Evolutionary conservation across 64 coral and sea anemone species (phyloP), one percentile per base, ranked within the genome.

Genomic region (Anthopleura sola): DNA sequence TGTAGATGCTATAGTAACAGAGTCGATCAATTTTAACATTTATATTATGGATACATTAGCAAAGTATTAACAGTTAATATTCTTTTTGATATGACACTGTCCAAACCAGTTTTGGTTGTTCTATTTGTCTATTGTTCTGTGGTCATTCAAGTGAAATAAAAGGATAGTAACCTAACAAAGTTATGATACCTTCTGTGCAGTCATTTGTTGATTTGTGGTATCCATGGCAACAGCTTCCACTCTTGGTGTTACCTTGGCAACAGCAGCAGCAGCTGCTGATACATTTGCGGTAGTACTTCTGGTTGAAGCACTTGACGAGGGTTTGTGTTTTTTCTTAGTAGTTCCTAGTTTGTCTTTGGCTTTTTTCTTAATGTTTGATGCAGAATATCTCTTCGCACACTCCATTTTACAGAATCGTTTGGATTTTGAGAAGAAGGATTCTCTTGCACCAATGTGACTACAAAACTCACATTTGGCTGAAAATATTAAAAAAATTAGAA

Each of bases 351-450:
- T 94, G 55, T 91, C 89, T 39, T 95, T 95, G 51, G 93, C 86
- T 86, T 94, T 97, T 80, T 99, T 99, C 87, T 99, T 99, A 75
- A 99, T 99, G 74, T 99, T 99, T 11, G 97, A 99, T 68, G 97
- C 97, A 28, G 97, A 99, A 74, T 99, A 99, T 75, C 93, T 90
- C 85, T 99, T 99, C 5, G 97, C 97, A 94, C 97, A 99, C 44
- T 99, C 97, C 93, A 99, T 94, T 94, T 99, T 99, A 84, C 97
- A 99, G 85, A 99, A 99, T 64, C 97, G 68, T 82, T 99, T 99
- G 24, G 97, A 99, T 89, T 99, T 99, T 16, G 97, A 99, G 85
- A 99, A 99, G 82, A 99, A 99, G 53, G 75, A 80, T 83, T 99
- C 97, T 38, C 90, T 86, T 85, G 92, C 86, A 55, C 97, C 97